These are phyloP conservation scores for Phyllotis vaccarum DNA, from an alignment of 2,797 vertebrate species.

Conservation along the genomic window DNA sequence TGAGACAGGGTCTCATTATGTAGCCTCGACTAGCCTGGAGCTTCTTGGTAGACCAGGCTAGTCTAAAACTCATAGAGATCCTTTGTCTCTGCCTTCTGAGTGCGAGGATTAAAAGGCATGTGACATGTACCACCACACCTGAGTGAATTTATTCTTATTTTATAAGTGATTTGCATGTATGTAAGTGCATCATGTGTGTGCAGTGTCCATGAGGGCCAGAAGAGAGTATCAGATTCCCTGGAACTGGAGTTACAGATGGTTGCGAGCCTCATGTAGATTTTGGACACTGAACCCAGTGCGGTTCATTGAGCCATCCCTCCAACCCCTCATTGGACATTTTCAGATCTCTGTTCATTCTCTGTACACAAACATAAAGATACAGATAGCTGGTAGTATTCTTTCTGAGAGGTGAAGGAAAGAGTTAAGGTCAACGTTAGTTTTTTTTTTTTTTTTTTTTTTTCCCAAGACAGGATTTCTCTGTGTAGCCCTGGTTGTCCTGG, in stretches of 20 bases:
- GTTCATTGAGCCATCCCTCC: not conserved
- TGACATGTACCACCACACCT: not conserved
- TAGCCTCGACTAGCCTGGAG: not conserved
- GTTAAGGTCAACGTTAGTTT: too few species aligned
- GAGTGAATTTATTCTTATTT: not conserved
- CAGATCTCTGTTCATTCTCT: not conserved
- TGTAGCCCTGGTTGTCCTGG: not conserved
- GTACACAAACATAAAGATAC: not conserved
- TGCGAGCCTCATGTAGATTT: not conserved
- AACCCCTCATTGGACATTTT: not conserved
- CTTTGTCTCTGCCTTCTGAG: not conserved
- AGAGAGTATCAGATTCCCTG: not conserved
- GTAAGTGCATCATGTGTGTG: not conserved
- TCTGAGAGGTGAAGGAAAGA: constrained; percentile 28
- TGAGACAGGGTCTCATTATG: not conserved
- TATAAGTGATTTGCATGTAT: not conserved
- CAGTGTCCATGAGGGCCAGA: too few species aligned
- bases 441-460: not conserved
- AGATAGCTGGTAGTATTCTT: not conserved
- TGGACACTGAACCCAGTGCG: not conserved
- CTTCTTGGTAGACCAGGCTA: not conserved
- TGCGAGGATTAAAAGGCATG: not conserved
- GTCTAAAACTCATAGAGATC: not conserved
- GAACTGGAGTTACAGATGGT: not conserved
- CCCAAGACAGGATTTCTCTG: not conserved